A percentile compares a stretch with the other conserved stretches of the same genome.
Evolutionary conservation across 2,888 invertebrate species (phyloP).

Genomic region (Girardia tigrina): DNA sequence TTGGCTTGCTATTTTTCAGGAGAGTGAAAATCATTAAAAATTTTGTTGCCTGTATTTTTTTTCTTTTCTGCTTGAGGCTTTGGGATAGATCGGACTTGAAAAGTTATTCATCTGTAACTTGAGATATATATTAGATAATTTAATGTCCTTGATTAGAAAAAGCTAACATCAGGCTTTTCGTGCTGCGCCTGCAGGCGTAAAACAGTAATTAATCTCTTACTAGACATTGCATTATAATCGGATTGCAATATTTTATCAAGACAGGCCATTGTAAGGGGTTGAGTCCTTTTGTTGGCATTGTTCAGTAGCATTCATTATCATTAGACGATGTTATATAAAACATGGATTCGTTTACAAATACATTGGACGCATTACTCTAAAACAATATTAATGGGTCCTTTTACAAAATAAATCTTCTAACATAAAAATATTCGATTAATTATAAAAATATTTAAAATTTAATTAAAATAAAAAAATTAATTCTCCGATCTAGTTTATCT

Average conservation of each 20-base stretch:
- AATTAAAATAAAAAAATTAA: no score
- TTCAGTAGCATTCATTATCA: neutral
- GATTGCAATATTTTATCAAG: conserved; percentile 14
- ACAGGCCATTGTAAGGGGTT: neutral
- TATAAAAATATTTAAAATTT: no score
- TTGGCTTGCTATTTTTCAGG: neutral
- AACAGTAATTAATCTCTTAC: conserved; percentile 23
- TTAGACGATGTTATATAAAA: neutral
- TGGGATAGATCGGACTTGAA: conserved; percentile 20
- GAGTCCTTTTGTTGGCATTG: neutral
- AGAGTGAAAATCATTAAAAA: neutral
- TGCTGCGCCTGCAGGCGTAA: conserved; percentile 23
- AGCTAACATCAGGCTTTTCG: conserved; percentile 23
- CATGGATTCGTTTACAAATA: neutral
- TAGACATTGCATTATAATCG: conserved; percentile 16
- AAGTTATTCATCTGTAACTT: conserved; percentile 23
- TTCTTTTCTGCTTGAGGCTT: neutral
- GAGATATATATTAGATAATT: conserved; percentile 23
- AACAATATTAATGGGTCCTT: neutral
- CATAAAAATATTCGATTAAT: no score
- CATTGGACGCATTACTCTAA: neutral
- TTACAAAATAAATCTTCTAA: no score
- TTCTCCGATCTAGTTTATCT: no score
- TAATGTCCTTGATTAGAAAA: conserved; percentile 13
- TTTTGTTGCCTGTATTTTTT: conserved; percentile 18